Percentiles rank a stretch among this genome's conserved stretches.
Conservation (phyloP, 2,113 vertebrate genomes). For the Actenoides hombroni region DNA sequence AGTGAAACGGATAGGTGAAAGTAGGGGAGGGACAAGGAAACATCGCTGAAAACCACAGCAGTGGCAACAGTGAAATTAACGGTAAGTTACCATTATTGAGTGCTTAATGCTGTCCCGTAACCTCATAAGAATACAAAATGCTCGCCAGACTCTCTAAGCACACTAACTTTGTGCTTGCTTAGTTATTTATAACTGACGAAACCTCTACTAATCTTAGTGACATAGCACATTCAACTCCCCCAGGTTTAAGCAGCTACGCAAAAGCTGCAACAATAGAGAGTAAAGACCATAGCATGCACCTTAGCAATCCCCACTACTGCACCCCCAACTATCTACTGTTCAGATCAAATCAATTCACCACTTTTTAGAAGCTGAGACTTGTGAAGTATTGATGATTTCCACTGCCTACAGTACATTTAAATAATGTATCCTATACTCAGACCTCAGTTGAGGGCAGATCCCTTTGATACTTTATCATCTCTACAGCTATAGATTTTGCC, state of each 20-base stretch:
- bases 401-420: constrained; percentile 63
- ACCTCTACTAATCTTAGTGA: background rate
- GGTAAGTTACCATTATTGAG: background rate
- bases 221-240: background rate
- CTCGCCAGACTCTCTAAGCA: background rate
- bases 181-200: background rate
- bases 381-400: constrained; percentile 41
- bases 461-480: constrained; percentile 58
- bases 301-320: background rate
- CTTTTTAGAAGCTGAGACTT: background rate
- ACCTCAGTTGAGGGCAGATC: constrained; percentile 27
- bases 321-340: background rate
- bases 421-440: constrained; percentile 38
- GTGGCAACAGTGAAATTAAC: background rate
- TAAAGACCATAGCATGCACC: background rate
- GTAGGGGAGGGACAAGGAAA: background rate
- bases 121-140: background rate
- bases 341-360: background rate
- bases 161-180: background rate
- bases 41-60: background rate
- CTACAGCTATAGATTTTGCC: constrained; percentile 72
- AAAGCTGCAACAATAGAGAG: background rate
- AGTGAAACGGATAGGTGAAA: background rate
- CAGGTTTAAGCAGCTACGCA: background rate
- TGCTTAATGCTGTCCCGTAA: background rate